Percentiles rank a stretch among this genome's conserved stretches.
Evolutionary conservation across 2,888 invertebrate species (phyloP).

Genomic region (Sclerodermus sp.): DNA sequence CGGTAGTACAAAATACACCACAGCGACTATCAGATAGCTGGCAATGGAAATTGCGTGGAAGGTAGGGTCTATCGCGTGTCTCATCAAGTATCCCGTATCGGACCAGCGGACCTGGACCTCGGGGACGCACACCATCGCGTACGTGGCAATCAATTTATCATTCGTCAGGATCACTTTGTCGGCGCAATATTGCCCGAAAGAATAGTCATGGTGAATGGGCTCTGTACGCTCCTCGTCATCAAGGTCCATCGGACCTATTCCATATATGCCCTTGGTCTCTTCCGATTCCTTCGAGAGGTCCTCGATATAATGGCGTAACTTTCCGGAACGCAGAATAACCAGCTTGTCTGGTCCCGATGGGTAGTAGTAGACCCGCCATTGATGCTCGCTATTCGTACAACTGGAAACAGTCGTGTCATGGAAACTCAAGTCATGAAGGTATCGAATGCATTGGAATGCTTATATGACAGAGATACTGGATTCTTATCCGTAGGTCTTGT

Average conservation of each 20-base stretch:
- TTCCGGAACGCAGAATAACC: constrained; percentile 69
- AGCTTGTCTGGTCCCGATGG: constrained; percentile 42
- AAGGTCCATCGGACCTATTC: constrained; percentile 45
- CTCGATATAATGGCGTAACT: constrained; percentile 70
- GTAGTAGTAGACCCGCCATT: constrained; percentile 49
- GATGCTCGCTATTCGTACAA: constrained; percentile 45
- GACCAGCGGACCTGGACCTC: constrained; percentile 73
- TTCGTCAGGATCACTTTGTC: constrained; percentile 68
- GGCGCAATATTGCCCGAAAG: constrained; percentile 76
- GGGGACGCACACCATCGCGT: constrained; percentile 75
- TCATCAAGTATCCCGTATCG: constrained; percentile 73
- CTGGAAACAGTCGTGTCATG: too few species aligned
- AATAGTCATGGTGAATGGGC: constrained; percentile 67
- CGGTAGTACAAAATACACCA: constrained; percentile 81
- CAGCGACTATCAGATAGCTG: constrained; percentile 71
- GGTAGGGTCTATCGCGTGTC: constrained; percentile 74
- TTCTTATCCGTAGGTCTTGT: too few species aligned
- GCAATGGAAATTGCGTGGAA: constrained; percentile 75
- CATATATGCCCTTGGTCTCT: constrained; percentile 45
- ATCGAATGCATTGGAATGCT: too few species aligned
- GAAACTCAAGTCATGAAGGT: too few species aligned
- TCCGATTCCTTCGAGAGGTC: constrained; percentile 55
- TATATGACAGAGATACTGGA: too few species aligned
- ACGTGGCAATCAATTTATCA: constrained; percentile 64
- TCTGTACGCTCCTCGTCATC: constrained; percentile 56